A percentile compares a stretch with the other conserved stretches of the same genome.
These are phyloP conservation scores for Sinotaia quadrata DNA, from an alignment of 2,888 invertebrate species.

Conservation along the genomic window DNA sequence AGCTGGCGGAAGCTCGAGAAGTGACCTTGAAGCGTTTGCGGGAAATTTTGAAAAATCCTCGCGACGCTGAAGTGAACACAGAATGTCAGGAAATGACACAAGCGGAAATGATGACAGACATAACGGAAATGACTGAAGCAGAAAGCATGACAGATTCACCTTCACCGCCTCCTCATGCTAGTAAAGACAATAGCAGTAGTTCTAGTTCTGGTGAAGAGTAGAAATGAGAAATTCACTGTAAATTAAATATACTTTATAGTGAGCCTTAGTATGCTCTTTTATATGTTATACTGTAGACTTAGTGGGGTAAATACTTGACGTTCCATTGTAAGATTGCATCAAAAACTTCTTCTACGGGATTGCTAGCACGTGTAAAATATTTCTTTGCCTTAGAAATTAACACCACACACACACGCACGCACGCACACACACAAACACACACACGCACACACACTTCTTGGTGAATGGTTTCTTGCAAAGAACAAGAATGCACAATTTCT, in stretches of 20 bases:
- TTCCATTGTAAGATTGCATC: too few species aligned
- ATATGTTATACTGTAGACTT: too few species aligned
- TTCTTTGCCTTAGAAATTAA: background rate
- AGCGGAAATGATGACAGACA: slow-evolving; percentile 1
- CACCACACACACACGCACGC: background rate
- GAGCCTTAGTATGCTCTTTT: too few species aligned
- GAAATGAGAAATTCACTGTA: background rate
- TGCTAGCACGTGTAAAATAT: background rate
- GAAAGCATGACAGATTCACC: background rate
- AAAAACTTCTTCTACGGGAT: too few species aligned
- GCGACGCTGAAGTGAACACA: slow-evolving; percentile 6
- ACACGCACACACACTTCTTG: background rate
- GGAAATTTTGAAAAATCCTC: slow-evolving; percentile 8
- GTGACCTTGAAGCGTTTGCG: background rate
- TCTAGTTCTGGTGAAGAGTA: background rate
- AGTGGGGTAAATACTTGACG: too few species aligned
- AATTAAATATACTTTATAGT: too few species aligned
- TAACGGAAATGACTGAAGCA: background rate
- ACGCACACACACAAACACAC: background rate
- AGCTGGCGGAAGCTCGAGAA: slow-evolving; percentile 9
- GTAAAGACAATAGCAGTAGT: background rate
- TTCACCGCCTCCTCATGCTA: background rate
- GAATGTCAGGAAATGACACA: background rate
- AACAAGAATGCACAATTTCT: too few species aligned
- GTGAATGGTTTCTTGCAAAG: background rate